Base-by-base conservation (phyloP, 2,113 vertebrate genomes). In the Nibea coibor region DNA sequence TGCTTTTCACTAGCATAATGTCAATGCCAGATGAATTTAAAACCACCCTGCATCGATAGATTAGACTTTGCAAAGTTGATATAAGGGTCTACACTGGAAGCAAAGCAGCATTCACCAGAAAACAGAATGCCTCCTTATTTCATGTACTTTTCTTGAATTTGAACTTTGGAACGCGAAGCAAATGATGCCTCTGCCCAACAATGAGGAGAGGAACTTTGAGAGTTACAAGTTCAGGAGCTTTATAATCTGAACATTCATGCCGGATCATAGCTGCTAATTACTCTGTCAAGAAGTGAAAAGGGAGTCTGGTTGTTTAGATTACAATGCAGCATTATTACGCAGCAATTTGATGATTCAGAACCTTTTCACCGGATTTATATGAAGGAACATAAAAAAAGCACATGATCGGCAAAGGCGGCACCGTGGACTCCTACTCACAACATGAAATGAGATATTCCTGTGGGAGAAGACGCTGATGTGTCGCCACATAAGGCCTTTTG, bases 21-120 rank as follows among this genome's bases (percentile, higher is more conserved):
- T 86, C 83, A 84, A 86, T 87, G 90, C 69, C 66, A 81, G 86
- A 93, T 93, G 87, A 93, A 92, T 92, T 82, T 87, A 94, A 91
- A 93, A 86, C 73, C 87, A 78, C 89, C 91, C 80, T 77, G 88
- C 85, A 91, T 93, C 92, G 86, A 83, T 87, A 90, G 87, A 91
- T 93, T 90, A 93, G 77, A 85, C 81, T 83, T 69, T 79, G 72
- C 61, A 76, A 78, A 87, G 71, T 84, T 88, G 78, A 89, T 92
- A 89, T 75, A 66, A 63, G 68, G 47, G 65, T 87, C 72, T 43
- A 59, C 65, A 73, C 59, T 65, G n/a, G 59, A 75, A 70, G 47
- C 66, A 56, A 31, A 69, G 72, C 78, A n/a, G 53, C 51, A 84
- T 87, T 79, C 73, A 78, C 22, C 50, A 53, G 54, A 19, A 50